These are phyloP conservation scores for Cinclus cinclus DNA, from an alignment of 2,113 vertebrate species.

Conservation along the genomic window DNA sequence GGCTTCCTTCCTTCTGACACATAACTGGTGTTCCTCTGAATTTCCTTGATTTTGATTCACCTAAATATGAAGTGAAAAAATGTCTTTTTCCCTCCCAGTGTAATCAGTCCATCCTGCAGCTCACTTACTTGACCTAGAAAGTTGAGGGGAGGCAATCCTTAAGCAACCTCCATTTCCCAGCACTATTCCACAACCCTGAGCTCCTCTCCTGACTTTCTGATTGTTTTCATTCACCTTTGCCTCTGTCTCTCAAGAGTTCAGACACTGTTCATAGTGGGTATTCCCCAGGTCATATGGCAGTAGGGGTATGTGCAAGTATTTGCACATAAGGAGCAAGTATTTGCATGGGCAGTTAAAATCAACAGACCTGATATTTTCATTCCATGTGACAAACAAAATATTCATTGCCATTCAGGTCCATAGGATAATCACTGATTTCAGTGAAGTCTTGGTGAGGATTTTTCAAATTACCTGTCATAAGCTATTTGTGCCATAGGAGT, in stretches of 20 bases:
- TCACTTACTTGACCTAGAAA: background rate
- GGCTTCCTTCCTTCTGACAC: background rate
- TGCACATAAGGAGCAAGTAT: background rate
- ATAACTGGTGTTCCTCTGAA: background rate
- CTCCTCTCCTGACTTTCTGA: background rate
- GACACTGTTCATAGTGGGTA: background rate
- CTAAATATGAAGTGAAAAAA: background rate
- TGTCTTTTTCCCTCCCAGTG: background rate
- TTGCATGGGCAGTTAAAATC: background rate
- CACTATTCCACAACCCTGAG: fast-evolving
- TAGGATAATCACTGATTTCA: background rate
- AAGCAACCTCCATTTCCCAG: background rate
- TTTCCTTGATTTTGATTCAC: background rate
- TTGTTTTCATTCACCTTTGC: background rate
- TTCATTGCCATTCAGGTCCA: background rate
- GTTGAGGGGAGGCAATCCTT: background rate
- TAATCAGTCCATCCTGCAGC: background rate
- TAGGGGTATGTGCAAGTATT: background rate
- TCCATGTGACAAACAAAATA: background rate
- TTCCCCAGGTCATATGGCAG: background rate
- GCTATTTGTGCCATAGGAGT: background rate
- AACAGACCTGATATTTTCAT: background rate
- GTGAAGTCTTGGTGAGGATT: background rate
- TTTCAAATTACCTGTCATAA: background rate
- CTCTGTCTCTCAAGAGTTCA: background rate